A percentile compares a stretch with the other conserved stretches of the same genome.
These are phyloP conservation scores for Epinephelus awoara DNA, from an alignment of 2,797 vertebrate genomes.

Conservation along the genomic window DNA sequence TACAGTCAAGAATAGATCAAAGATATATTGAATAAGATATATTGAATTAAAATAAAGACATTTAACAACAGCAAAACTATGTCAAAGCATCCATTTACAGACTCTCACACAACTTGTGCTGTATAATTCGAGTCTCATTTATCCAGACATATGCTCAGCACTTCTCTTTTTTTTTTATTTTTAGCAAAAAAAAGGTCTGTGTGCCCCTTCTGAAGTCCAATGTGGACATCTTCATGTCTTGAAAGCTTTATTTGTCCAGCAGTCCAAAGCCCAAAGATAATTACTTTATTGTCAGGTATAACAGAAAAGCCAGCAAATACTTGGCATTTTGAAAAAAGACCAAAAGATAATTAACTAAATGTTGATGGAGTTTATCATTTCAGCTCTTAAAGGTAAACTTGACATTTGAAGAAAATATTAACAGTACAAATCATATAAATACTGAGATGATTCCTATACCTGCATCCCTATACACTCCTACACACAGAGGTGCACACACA, in stretches of 20 bases:
- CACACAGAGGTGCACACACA: constrained; percentile 30
- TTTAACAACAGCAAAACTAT: no score
- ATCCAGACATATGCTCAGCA: no score
- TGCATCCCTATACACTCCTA: constrained; percentile 16
- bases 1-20: no score
- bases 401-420: not conserved
- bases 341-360: no score
- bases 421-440: not conserved
- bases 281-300: not conserved
- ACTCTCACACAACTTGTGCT: no score
- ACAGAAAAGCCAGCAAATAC: not conserved
- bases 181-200: no score
- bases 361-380: not conserved
- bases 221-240: not conserved
- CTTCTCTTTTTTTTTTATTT: no score
- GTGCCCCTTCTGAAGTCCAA: not conserved
- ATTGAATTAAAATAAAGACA: no score
- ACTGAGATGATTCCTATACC: constrained; percentile 5
- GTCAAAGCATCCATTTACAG: no score
- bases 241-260: not conserved
- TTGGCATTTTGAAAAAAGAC: not conserved
- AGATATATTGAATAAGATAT: no score
- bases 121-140: no score
- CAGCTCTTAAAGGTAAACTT: constrained; percentile 2
- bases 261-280: not conserved